Conservation (phyloP, 2,797 vertebrate genomes). For the Morelia viridis region DNA sequence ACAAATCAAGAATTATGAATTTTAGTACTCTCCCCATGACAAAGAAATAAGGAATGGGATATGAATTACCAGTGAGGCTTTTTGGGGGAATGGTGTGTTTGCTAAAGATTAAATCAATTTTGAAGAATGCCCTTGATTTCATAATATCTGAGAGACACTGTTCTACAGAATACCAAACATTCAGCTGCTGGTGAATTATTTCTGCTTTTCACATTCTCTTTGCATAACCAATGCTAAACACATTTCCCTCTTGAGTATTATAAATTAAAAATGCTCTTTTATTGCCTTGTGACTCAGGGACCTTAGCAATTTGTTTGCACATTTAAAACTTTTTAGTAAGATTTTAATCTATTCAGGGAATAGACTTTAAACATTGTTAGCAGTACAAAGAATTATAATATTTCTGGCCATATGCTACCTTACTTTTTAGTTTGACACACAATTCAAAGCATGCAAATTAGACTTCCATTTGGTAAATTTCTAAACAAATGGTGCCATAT, state of each 20-base stretch:
- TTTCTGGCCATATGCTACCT: slow-evolving; percentile 62
- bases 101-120: background rate
- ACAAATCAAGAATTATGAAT: background rate
- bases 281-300: slow-evolving; percentile 43
- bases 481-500: slow-evolving; percentile 63
- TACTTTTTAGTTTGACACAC: slow-evolving; percentile 58
- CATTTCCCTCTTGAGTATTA: slow-evolving; percentile 39
- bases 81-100: background rate
- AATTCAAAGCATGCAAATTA: slow-evolving; percentile 64
- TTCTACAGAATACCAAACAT: background rate
- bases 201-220: slow-evolving; percentile 20
- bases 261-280: slow-evolving; percentile 55
- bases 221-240: slow-evolving; percentile 43
- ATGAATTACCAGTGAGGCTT: background rate
- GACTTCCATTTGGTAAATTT: slow-evolving; percentile 54
- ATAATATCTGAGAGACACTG: background rate
- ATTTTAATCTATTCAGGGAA: slow-evolving; percentile 49
- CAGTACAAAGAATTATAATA: slow-evolving; percentile 55
- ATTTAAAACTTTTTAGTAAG: slow-evolving; percentile 59
- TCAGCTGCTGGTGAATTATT: slow-evolving; percentile 9
- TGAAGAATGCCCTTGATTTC: background rate
- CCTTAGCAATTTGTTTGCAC: slow-evolving; percentile 45
- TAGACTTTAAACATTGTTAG: slow-evolving; percentile 54
- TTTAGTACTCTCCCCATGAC: too few species aligned
- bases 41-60: background rate